phyloP scores from a whole-genome alignment of 2,113 vertebrate genomes.

The Microtus ochrogaster region DNA sequence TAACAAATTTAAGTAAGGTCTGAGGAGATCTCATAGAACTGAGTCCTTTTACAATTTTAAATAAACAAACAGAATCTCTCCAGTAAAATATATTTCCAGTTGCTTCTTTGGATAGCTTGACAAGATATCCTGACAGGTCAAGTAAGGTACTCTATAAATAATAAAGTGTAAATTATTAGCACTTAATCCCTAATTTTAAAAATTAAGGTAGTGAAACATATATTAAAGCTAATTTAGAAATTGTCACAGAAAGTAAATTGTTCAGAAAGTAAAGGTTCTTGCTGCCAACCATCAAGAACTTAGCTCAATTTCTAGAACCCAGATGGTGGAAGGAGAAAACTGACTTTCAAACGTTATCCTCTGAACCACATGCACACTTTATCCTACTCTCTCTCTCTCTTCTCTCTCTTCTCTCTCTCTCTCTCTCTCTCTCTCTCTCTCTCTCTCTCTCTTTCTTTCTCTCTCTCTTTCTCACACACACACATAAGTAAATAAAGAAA shows the following conservation, averaged over 20 bases:
- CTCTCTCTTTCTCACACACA: no score
- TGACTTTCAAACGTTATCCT: not conserved
- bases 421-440: no score
- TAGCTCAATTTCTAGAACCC: no score
- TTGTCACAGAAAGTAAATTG: not conserved
- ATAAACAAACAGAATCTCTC: not conserved
- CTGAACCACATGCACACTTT: not conserved
- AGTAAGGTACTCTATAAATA: not conserved
- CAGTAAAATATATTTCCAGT: not conserved
- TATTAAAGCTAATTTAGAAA: conserved; percentile 18
- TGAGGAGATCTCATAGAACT: not conserved
- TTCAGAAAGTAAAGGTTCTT: not conserved
- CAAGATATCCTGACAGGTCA: not conserved
- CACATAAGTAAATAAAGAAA: not conserved
- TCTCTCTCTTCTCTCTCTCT: no score
- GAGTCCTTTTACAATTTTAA: not conserved
- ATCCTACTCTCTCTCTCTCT: no score
- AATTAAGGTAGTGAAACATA: not conserved
- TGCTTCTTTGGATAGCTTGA: not conserved
- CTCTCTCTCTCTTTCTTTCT: no score
- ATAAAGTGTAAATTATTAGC: not conserved
- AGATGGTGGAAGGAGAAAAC: no score
- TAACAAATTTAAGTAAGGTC: not conserved
- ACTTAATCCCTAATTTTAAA: conserved; percentile 20
- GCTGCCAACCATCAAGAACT: not conserved